These are phyloP conservation scores for Sinella curviseta DNA, from an alignment of 1,140 invertebrate species.

Conservation along the genomic window DNA sequence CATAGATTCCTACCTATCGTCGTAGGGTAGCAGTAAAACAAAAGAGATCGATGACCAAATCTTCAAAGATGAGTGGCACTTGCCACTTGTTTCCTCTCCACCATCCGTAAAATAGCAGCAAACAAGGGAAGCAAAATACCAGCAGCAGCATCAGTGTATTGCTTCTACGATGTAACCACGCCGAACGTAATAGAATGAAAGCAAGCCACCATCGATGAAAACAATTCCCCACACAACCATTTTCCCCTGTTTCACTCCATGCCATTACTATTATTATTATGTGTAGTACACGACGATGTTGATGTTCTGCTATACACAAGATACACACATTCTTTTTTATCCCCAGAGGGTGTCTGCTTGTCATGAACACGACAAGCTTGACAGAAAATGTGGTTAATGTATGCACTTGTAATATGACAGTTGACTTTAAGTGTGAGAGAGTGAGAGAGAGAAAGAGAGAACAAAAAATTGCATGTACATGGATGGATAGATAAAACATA, in stretches of 20 bases:
- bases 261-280: not conserved
- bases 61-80: constrained; percentile 13
- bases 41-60: constrained; percentile 1
- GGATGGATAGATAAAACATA: no score
- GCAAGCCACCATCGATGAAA: no score
- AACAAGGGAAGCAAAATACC: not conserved
- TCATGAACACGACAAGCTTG: not conserved
- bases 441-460: no score
- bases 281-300: no score
- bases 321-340: not conserved
- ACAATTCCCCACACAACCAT: not conserved
- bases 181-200: no score
- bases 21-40: not conserved
- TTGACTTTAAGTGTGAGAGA: no score
- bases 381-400: constrained; percentile 1
- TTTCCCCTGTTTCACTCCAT: not conserved
- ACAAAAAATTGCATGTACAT: no score
- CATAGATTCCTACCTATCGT: no score
- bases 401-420: no score
- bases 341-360: not conserved
- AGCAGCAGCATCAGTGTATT: not conserved
- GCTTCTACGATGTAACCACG: no score
- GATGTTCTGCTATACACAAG: no score
- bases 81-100: constrained; percentile 16
- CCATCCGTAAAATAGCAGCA: not conserved